Conservation (phyloP, 2,797 vertebrate species). For the Delichon dasypus region DNA sequence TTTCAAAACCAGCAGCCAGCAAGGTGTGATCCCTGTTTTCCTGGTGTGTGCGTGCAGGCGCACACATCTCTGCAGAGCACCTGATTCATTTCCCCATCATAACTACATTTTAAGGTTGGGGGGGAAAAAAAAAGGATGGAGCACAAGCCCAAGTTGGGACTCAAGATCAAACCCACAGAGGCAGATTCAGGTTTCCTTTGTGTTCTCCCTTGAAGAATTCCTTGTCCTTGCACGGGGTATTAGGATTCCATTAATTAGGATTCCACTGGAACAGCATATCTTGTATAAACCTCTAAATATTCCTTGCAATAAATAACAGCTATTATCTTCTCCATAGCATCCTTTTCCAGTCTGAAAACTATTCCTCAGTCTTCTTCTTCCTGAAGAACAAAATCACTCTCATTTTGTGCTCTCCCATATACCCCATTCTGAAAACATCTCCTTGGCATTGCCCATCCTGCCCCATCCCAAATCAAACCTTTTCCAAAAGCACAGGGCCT, state of each 20-base stretch:
- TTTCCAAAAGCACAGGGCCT: neutral
- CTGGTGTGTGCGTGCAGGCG: neutral
- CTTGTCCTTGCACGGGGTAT: neutral
- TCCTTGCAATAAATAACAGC: neutral
- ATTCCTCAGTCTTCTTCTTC: neutral
- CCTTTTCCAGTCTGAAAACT: neutral
- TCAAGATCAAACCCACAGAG: neutral
- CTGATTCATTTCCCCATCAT: neutral
- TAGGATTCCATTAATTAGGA: neutral
- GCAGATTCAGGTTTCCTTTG: neutral
- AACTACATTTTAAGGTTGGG: neutral
- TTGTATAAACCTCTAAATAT: neutral
- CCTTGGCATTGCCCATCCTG: neutral
- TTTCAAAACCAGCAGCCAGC: constrained; percentile 13
- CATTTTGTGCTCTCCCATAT: neutral
- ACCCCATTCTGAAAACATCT: neutral
- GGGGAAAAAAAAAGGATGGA: too few relatives aligned
- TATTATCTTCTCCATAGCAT: neutral
- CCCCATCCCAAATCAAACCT: neutral
- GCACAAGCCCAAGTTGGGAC: neutral
- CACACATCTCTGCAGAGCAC: neutral
- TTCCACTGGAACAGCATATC: neutral
- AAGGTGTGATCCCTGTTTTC: neutral
- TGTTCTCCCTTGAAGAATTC: neutral
- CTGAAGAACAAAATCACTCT: neutral